Evolutionary conservation across 2,797 vertebrate species (phyloP).

Genomic region (Rhabdophis nuchalis): DNA sequence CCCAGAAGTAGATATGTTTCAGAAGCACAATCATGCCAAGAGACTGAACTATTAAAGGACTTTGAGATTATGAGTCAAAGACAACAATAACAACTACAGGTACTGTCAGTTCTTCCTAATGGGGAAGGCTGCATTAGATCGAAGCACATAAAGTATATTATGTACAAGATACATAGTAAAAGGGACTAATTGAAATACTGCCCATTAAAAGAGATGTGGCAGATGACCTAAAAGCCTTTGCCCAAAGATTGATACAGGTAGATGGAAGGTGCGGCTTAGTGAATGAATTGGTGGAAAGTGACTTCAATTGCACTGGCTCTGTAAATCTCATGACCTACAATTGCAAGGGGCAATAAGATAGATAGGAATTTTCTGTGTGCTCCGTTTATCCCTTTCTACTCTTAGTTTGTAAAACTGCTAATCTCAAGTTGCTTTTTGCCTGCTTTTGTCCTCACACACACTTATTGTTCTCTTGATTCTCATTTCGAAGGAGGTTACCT

Average conservation of each 20-base stretch:
- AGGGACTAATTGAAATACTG: not conserved
- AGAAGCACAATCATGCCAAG: not conserved
- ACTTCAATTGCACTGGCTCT: not conserved
- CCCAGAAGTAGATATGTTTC: not conserved
- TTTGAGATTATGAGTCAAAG: not conserved
- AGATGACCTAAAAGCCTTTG: not conserved
- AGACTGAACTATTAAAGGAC: not conserved
- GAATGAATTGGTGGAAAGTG: not conserved
- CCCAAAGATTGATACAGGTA: not conserved
- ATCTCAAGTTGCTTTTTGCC: not conserved
- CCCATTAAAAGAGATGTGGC: not conserved
- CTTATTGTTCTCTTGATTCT: not conserved
- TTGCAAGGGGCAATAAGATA: not conserved
- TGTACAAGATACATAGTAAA: not conserved
- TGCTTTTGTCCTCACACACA: not conserved
- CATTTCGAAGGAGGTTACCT: not conserved
- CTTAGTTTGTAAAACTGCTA: not conserved
- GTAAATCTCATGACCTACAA: not conserved
- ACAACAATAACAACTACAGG: not conserved
- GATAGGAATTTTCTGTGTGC: not conserved
- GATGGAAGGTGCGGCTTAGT: not conserved
- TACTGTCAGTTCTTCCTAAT: not conserved
- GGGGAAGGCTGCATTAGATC: not conserved
- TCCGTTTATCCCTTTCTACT: not conserved
- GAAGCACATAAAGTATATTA: not conserved